A percentile compares a stretch with the other conserved stretches of the same genome.
Conservation (phyloP, 2,888 invertebrate species). For the Agrotis exclamationis region DNA sequence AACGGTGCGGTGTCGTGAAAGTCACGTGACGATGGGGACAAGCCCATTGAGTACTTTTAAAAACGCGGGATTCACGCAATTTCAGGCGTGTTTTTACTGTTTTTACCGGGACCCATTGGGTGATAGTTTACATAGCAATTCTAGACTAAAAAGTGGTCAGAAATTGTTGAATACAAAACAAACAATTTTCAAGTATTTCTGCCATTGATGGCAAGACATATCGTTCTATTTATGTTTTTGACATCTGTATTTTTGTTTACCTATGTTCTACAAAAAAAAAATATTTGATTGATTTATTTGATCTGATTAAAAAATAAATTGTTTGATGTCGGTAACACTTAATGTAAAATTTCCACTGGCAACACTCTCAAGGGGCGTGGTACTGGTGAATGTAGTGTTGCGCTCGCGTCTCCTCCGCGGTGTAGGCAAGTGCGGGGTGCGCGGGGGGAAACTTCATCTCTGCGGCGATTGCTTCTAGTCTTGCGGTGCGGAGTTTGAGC, state of each 20-base stretch:
- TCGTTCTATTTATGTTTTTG: no score
- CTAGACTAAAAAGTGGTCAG: neutral
- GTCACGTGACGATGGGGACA: no score
- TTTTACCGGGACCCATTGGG: neutral
- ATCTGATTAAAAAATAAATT: neutral
- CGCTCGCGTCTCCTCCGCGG: constrained; percentile 74
- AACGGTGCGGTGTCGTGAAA: no score
- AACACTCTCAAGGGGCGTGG: constrained; percentile 59
- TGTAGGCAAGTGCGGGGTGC: constrained; percentile 78
- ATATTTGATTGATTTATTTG: no score
- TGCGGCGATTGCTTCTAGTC: constrained; percentile 77
- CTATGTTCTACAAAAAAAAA: no score
- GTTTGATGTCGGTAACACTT: neutral
- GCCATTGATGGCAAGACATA: no score
- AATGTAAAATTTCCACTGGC: neutral
- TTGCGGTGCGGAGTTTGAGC: constrained; percentile 79
- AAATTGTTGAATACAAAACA: neutral
- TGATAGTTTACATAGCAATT: no score
- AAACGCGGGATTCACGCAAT: neutral
- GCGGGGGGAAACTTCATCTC: constrained; percentile 74
- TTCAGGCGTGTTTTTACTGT: neutral
- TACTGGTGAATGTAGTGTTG: constrained; percentile 74
- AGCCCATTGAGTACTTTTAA: neutral
- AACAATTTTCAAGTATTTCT: neutral
- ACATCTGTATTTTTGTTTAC: no score